These are phyloP conservation scores for Mormyrops boulengeri DNA, from an alignment of 2,797 vertebrate species.

Conservation along the genomic window DNA sequence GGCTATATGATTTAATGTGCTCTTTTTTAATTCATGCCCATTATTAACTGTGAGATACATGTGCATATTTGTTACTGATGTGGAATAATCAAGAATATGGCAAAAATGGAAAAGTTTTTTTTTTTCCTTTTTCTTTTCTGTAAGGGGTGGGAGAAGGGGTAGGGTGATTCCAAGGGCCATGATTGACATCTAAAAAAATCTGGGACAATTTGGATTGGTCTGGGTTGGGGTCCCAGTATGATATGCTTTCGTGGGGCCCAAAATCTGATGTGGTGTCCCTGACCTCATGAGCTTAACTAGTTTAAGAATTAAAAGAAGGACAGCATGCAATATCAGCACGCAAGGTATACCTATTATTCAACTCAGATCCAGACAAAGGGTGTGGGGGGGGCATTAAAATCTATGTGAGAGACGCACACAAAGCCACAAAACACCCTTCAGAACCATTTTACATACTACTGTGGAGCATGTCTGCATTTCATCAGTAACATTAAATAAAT, in stretches of 20 bases:
- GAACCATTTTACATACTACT: not conserved
- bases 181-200: not conserved
- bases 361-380: not conserved
- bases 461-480: not conserved
- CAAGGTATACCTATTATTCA: not conserved
- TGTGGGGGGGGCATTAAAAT: not conserved
- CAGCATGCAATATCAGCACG: not conserved
- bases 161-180: not conserved
- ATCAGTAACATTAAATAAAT: not conserved
- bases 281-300: not conserved
- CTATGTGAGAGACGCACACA: not conserved
- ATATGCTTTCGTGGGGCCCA: not conserved
- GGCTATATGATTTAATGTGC: not conserved
- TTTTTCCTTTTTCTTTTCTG: not conserved
- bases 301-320: not conserved
- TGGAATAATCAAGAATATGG: not conserved
- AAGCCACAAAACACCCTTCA: not conserved
- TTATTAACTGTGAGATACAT: not conserved
- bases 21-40: not conserved
- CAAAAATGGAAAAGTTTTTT: not conserved
- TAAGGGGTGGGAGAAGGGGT: not conserved
- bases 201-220: not conserved
- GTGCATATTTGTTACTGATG: not conserved
- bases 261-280: not conserved
- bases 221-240: not conserved